phyloP scores from a whole-genome alignment of 2,888 invertebrate genomes.

The Rhogogaster chlorosoma region DNA sequence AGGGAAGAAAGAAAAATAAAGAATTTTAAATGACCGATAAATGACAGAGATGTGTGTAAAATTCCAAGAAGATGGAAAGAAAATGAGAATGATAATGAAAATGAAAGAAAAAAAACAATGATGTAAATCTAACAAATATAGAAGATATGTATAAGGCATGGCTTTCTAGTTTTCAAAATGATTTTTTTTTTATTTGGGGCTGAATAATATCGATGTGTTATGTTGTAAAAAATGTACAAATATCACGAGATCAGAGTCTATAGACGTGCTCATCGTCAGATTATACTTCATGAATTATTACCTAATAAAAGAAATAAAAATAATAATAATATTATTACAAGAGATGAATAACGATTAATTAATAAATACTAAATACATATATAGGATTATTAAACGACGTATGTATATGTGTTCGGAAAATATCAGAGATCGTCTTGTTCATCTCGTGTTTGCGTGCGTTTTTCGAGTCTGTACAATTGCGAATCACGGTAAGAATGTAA shows the following conservation, averaged over 20 bases:
- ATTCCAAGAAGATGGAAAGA: background rate
- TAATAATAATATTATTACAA: background rate
- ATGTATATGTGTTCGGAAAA: background rate
- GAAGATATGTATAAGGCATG: slow-evolving; percentile 42
- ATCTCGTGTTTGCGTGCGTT: background rate
- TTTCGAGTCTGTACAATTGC: background rate
- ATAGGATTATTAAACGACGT: background rate
- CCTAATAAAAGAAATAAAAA: background rate
- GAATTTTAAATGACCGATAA: background rate
- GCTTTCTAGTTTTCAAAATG: slow-evolving; percentile 63
- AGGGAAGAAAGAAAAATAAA: background rate
- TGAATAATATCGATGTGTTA: slow-evolving; percentile 17
- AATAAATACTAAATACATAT: background rate
- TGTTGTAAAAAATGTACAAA: slow-evolving; percentile 28
- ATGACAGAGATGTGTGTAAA: background rate
- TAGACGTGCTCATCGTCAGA: background rate
- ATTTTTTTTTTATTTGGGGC: background rate
- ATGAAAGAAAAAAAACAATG: background rate
- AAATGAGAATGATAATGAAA: background rate
- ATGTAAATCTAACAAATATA: background rate
- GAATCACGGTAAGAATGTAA: slow-evolving; percentile 28
- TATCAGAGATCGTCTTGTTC: slow-evolving; percentile 36
- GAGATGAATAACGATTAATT: slow-evolving; percentile 1
- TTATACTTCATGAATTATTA: background rate
- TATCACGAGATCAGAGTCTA: slow-evolving; percentile 3